A percentile compares a stretch with the other conserved stretches of the same genome.
These are phyloP conservation scores for Melolontha melolontha DNA, from an alignment of 2,888 invertebrate species.

Conservation along the genomic window DNA sequence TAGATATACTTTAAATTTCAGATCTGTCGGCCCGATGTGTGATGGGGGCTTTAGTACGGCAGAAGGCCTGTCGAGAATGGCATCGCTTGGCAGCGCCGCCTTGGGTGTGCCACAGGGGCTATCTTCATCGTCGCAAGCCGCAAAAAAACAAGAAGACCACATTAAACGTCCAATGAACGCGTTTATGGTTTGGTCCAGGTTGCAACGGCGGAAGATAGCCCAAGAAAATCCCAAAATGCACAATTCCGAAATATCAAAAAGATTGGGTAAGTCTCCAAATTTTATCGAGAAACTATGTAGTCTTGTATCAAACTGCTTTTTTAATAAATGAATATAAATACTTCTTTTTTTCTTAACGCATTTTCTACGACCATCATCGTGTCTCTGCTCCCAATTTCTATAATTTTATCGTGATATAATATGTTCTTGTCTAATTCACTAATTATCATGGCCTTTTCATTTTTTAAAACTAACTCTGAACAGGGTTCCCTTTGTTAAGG, in stretches of 20 bases:
- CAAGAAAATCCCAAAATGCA: slow-evolving; percentile 99
- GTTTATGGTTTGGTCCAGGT: slow-evolving; percentile 97
- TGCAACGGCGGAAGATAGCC: slow-evolving; percentile 93
- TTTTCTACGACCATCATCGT: too few species aligned
- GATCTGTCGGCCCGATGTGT: slow-evolving; percentile 82
- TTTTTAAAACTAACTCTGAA: too few species aligned
- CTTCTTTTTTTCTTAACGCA: too few species aligned
- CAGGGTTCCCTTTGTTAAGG: too few species aligned
- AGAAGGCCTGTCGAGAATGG: slow-evolving; percentile 72
- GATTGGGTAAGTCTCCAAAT: slow-evolving; percentile 77
- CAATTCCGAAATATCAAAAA: slow-evolving; percentile 95
- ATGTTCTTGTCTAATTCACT: too few species aligned
- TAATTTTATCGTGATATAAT: too few species aligned
- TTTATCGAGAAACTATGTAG: not conserved
- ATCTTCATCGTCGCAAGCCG: slow-evolving; percentile 64
- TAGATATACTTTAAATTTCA: slow-evolving; percentile 62
- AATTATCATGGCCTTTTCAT: too few species aligned
- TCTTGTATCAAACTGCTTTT: too few species aligned
- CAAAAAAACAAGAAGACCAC: slow-evolving; percentile 82
- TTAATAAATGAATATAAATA: too few species aligned
- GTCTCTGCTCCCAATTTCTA: too few species aligned
- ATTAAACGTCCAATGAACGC: slow-evolving; percentile 99
- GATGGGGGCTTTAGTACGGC: slow-evolving; percentile 75
- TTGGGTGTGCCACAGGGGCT: slow-evolving; percentile 71
- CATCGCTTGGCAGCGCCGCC: slow-evolving; percentile 68